Evolutionary conservation across 2,888 invertebrate species (phyloP).

Genomic region (Hetaerina titia): DNA sequence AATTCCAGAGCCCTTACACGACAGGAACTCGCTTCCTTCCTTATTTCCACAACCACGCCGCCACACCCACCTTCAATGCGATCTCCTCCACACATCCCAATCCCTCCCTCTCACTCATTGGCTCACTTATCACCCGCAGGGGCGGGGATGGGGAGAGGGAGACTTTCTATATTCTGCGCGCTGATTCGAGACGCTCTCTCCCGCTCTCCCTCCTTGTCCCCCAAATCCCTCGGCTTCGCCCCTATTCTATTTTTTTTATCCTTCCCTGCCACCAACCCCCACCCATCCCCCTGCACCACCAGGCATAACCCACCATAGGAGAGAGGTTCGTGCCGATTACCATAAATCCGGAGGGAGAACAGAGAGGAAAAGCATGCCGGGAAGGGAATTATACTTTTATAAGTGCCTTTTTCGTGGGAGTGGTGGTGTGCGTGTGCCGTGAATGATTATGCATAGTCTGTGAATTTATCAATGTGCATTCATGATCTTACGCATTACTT

Average conservation of each 20-base stretch:
- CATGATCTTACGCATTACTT: neutral
- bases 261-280: neutral
- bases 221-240: neutral
- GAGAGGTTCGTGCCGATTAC: conserved; percentile 35
- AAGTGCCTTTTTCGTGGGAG: too few relatives aligned
- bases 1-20: neutral
- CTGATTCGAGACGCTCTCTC: neutral
- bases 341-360: neutral
- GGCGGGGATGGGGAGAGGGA: too few relatives aligned
- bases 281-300: neutral
- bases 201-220: neutral
- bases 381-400: conserved; percentile 47
- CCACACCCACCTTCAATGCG: too few relatives aligned
- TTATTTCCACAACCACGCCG: too few relatives aligned
- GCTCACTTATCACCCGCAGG: too few relatives aligned
- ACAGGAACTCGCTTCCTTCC: too few relatives aligned
- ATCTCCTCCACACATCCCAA: neutral
- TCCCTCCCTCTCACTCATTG: neutral
- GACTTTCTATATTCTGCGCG: too few relatives aligned
- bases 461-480: neutral
- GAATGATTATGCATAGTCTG: neutral
- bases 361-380: neutral
- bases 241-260: neutral
- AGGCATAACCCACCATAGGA: neutral
- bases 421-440: neutral